Evolutionary conservation across 2,888 invertebrate species (phyloP).

Genomic region (Nemotelus nigrinus): DNA sequence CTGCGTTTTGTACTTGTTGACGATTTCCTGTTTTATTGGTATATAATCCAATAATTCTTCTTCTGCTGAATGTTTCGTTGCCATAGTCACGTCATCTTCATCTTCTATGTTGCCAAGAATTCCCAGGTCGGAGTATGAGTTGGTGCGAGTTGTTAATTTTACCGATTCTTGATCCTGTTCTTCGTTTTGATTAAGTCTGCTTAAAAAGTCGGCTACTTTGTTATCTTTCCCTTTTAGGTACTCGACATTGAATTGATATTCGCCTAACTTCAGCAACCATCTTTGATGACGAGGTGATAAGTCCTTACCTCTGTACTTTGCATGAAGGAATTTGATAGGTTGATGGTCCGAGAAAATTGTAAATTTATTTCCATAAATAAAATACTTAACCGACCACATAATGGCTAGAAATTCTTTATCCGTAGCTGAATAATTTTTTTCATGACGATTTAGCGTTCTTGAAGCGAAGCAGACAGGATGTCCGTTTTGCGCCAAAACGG

Average conservation of each 20-base stretch:
- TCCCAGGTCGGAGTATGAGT: not conserved
- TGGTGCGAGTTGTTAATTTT: no score
- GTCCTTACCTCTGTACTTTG: slow-evolving; percentile 44
- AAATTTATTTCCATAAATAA: not conserved
- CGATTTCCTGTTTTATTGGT: not conserved
- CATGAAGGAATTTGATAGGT: slow-evolving; percentile 41
- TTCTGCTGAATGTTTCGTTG: not conserved
- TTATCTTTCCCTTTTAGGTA: not conserved
- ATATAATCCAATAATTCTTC: not conserved
- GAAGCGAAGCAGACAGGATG: slow-evolving; percentile 5
- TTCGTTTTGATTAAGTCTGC: not conserved
- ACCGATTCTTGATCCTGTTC: not conserved
- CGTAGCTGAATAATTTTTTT: slow-evolving; percentile 12
- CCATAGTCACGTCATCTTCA: not conserved
- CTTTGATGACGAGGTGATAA: not conserved
- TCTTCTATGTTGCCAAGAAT: not conserved
- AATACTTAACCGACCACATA: slow-evolving; percentile 6
- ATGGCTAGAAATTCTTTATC: not conserved
- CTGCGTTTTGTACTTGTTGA: not conserved
- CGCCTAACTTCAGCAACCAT: not conserved
- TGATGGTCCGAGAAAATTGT: slow-evolving; percentile 5
- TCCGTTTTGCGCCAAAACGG: slow-evolving; percentile 24
- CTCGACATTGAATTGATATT: not conserved
- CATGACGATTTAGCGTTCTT: not conserved
- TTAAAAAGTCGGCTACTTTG: not conserved